These are phyloP conservation scores for Azorinus chamasolen DNA, from an alignment of 2,888 invertebrate species.

Conservation along the genomic window DNA sequence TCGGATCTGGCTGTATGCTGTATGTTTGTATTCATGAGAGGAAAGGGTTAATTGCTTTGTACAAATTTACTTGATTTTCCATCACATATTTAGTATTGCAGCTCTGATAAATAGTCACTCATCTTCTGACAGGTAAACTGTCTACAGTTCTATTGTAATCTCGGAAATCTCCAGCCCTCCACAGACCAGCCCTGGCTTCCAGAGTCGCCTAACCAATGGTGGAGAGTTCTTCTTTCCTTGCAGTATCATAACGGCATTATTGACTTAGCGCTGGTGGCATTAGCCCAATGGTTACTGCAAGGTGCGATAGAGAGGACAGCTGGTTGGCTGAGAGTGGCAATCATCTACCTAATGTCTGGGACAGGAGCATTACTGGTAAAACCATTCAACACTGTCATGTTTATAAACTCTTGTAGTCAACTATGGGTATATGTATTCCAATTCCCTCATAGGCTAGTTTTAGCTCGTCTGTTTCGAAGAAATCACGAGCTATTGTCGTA, in stretches of 20 bases:
- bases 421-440: too few relatives aligned
- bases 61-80: too few relatives aligned
- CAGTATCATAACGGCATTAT: slow-evolving; percentile 76
- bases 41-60: too few relatives aligned
- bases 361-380: slow-evolving; percentile 72
- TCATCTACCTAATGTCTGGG: slow-evolving; percentile 74
- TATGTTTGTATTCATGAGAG: too few relatives aligned
- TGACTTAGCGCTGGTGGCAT: slow-evolving; percentile 67
- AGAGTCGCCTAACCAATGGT: slow-evolving; percentile 71
- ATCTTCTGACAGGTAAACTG: slow-evolving; percentile 73
- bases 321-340: slow-evolving; percentile 76
- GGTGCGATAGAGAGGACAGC: slow-evolving; percentile 73
- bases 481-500: too few relatives aligned
- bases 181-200: slow-evolving; percentile 70
- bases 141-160: slow-evolving; percentile 62
- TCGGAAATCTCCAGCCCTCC: slow-evolving; percentile 46
- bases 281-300: slow-evolving; percentile 69
- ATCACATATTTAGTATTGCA: too few relatives aligned
- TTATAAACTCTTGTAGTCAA: too few relatives aligned
- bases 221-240: slow-evolving; percentile 75
- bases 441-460: too few relatives aligned
- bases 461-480: too few relatives aligned
- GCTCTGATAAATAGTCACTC: too few relatives aligned
- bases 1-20: too few relatives aligned
- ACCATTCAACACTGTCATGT: too few relatives aligned